These are phyloP conservation scores for Chloromyia formosa DNA, from an alignment of 2,888 invertebrate genomes.

Conservation along the genomic window DNA sequence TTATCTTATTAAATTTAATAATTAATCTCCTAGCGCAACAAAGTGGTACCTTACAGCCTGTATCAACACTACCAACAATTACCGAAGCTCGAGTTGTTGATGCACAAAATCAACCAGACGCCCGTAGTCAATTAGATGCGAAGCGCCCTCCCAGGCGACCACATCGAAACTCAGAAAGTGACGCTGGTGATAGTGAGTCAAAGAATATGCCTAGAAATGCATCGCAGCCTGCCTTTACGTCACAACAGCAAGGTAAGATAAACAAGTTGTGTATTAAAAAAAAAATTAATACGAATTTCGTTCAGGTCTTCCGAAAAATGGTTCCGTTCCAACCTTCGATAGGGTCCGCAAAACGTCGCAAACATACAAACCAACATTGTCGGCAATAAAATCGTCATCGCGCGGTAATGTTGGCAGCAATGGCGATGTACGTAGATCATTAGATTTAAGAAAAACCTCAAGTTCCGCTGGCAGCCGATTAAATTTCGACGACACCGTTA, in stretches of 20 bases:
- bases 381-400: conserved; percentile 81
- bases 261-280: not conserved
- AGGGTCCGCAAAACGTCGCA: conserved; percentile 84
- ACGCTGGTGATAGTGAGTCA: conserved; percentile 57
- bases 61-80: conserved; percentile 88
- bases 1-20: not conserved
- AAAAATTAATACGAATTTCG: conserved; percentile 48
- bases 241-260: conserved; percentile 71
- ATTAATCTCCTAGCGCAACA: conserved; percentile 65
- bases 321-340: conserved; percentile 90
- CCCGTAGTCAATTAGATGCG: conserved; percentile 53
- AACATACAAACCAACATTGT: conserved; percentile 84
- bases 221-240: conserved; percentile 85
- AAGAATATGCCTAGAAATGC: conserved; percentile 81
- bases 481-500: conserved; percentile 66
- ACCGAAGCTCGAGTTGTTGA: conserved; percentile 82
- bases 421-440: conserved; percentile 74
- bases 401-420: conserved; percentile 80
- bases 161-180: conserved; percentile 61
- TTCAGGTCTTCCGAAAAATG: conserved; percentile 77
- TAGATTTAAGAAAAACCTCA: conserved; percentile 68
- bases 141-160: conserved; percentile 54
- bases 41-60: conserved; percentile 82
- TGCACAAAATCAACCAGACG: conserved; percentile 52
- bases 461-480: conserved; percentile 68